Base-by-base conservation (phyloP, 2,797 vertebrate genomes). In the Acanthis flammea region DNA sequence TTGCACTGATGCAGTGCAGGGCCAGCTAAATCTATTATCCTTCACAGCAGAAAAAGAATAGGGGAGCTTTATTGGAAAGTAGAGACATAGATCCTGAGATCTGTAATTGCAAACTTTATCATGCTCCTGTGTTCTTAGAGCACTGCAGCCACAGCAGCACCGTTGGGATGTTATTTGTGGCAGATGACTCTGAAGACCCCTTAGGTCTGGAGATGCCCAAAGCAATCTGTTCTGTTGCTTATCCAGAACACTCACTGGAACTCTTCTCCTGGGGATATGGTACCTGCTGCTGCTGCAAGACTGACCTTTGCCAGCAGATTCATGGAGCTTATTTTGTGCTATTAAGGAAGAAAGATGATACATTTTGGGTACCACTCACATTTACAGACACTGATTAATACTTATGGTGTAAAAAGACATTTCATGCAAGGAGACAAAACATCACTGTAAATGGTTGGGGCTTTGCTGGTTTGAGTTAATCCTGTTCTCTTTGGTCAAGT, bases 61-160 rank as follows among this genome's bases (percentile, higher is more conserved):
- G 23, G 9, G 51, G 12, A 88, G 37, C 7, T 54, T 60, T 83
- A 74, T 37, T 41, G 16, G 44, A 55, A 91, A 76, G n/a, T 22
- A 18, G 8, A 78, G 66, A 27, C 42, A n/a, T 33, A 78, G 58
- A 88, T 92, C 35, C 72, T 84, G 66, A 75, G 51, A 41, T 72
- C 25, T 58, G 35, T 94, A 84, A 75, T 81, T 88, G 77, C 62
- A 86, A 72, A 41, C 39, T 72, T 92, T 27, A 78, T 68, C 73
- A 35, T 33, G 8, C 17, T 55, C 28, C 65, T 4, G 0, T 65
- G 14, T 54, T 81, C 60, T 62, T 22, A 37, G 80, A 62, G 35
- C 9, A 10, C 35, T 63, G 65, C 23, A 75, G 35, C 27, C 76
- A 33, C 27, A 63, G 57, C 48, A 65, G 21, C 9, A 4, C 70